Conservation (phyloP, 1,140 invertebrate genomes). For the Aphaenogaster rudis region DNA sequence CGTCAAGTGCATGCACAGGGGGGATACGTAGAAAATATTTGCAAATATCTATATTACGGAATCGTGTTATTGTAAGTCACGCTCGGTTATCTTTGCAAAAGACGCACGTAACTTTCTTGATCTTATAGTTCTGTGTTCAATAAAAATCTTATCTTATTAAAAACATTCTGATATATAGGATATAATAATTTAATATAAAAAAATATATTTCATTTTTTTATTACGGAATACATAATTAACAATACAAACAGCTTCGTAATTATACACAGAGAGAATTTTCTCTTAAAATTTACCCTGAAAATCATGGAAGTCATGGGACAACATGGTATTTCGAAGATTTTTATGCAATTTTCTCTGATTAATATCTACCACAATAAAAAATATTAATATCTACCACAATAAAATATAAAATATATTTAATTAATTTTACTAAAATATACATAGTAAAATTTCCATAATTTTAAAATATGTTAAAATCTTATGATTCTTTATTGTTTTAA, state of each 20-base stretch:
- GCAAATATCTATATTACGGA: background rate
- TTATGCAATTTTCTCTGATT: too few species aligned
- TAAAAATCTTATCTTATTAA: background rate
- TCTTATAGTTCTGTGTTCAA: background rate
- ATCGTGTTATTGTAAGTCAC: background rate
- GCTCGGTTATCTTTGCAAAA: background rate
- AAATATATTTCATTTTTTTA: background rate
- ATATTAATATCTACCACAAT: too few species aligned
- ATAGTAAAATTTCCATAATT: too few species aligned
- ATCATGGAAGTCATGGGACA: too few species aligned
- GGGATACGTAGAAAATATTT: constrained; percentile 14
- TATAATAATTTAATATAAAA: background rate
- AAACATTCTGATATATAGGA: background rate
- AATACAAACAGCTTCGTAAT: background rate
- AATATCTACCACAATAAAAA: too few species aligned
- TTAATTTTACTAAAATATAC: too few species aligned
- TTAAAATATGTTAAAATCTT: too few species aligned
- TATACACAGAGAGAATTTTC: too few species aligned
- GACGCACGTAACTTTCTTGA: background rate
- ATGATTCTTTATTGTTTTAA: too few species aligned
- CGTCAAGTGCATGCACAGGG: background rate
- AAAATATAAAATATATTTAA: too few species aligned
- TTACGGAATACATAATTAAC: background rate
- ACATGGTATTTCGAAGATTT: too few species aligned
- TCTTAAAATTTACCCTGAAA: too few species aligned